Percentiles rank a stretch among this genome's conserved stretches.
Conservation (phyloP, 1,140 invertebrate species). For the Drosophila asahinai region DNA sequence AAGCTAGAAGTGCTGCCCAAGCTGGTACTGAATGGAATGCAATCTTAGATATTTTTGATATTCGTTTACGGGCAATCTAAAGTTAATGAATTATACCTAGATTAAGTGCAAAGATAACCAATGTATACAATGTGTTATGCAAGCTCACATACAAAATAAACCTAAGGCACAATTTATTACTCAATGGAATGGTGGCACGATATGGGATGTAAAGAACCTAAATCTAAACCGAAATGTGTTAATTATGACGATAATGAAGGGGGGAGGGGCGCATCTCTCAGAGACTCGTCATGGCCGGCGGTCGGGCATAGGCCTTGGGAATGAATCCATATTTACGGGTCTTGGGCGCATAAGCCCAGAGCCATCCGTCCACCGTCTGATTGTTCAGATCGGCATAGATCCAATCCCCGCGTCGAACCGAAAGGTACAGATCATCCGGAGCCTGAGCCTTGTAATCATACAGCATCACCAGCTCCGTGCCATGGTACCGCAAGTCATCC, state of each 20-base stretch:
- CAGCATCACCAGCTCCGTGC: constrained; percentile 96
- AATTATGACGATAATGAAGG: constrained; percentile 1
- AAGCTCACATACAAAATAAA: constrained; percentile 53
- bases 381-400: constrained; percentile 97
- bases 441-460: constrained; percentile 98
- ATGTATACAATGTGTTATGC: constrained; percentile 41
- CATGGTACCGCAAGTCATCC: constrained; percentile 90
- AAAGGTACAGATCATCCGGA: constrained; percentile 95
- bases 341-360: constrained; percentile 97
- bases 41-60: constrained; percentile 43
- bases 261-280: constrained; percentile 10
- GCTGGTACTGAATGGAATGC: constrained; percentile 21
- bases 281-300: constrained; percentile 95
- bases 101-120: constrained; percentile 29
- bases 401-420: constrained; percentile 95
- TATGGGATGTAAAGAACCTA: not conserved
- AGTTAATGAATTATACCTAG: constrained; percentile 29
- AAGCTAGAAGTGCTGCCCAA: constrained; percentile 25
- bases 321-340: constrained; percentile 97
- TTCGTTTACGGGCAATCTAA: constrained; percentile 35
- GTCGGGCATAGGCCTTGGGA: constrained; percentile 96
- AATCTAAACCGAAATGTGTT: constrained; percentile 1
- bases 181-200: constrained; percentile 20
- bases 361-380: constrained; percentile 97
- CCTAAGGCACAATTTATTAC: constrained; percentile 50